phyloP scores from a whole-genome alignment of 1,140 invertebrate species.

The Tetramorium alpestre region DNA sequence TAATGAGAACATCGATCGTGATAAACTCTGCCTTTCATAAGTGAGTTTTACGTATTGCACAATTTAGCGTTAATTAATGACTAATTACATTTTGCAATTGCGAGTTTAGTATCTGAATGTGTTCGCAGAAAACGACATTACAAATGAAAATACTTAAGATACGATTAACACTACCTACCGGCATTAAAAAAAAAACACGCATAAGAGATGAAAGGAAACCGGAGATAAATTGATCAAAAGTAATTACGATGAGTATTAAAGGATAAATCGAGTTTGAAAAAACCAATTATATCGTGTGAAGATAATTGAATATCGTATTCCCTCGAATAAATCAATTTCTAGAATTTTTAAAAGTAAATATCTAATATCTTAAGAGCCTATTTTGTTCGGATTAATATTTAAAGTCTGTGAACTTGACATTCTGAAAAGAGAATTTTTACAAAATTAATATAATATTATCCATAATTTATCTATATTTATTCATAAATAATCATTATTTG shows the following conservation, averaged over 20 bases:
- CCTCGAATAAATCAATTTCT: background rate
- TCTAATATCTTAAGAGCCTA: background rate
- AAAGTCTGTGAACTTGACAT: too few species aligned
- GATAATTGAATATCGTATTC: constrained; percentile 19
- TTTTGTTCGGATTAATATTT: background rate
- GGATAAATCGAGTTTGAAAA: background rate
- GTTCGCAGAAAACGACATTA: constrained; percentile 16
- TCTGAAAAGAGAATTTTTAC: too few species aligned
- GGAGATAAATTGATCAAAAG: constrained; percentile 15
- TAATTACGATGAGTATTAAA: constrained; percentile 20
- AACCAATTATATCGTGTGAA: background rate
- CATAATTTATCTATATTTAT: too few species aligned
- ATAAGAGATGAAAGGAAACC: background rate
- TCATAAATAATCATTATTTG: too few species aligned
- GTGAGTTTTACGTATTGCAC: constrained; percentile 1
- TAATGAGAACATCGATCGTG: background rate
- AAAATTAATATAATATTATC: too few species aligned
- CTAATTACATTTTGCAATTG: constrained; percentile 14
- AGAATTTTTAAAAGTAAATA: background rate
- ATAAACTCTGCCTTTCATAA: background rate
- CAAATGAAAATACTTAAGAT: constrained; percentile 12
- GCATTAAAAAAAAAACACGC: background rate
- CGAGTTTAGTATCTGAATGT: constrained; percentile 1
- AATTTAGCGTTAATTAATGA: constrained; percentile 36
- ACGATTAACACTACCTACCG: constrained; percentile 12